Evolutionary conservation across 37 sponge, comb jelly and placozoan genomes (phyloP).

Genomic region (Eunapius fragilis): DNA sequence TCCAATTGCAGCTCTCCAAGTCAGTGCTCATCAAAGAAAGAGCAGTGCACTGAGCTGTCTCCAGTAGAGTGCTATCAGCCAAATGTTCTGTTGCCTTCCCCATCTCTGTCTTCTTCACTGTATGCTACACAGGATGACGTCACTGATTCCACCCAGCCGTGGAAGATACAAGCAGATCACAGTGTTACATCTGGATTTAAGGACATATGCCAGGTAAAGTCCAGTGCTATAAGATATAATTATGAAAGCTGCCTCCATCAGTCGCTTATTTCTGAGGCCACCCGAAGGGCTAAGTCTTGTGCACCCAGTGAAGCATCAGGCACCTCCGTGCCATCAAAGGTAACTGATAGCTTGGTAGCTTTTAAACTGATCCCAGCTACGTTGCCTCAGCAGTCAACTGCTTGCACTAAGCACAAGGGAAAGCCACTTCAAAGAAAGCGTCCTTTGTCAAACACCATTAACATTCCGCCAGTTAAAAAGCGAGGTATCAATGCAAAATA

Average conservation of each 20-base stretch:
- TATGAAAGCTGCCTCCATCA: background rate
- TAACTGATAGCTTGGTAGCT: background rate
- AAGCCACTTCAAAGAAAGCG: background rate
- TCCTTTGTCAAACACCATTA: background rate
- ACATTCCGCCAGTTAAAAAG: background rate
- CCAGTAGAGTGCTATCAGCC: background rate
- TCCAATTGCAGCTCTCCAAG: background rate
- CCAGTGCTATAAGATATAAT: no score
- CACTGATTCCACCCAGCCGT: background rate
- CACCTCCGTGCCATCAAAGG: background rate
- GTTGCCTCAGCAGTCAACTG: background rate
- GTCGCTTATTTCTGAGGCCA: background rate
- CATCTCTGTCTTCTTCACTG: background rate
- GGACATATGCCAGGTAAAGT: conserved; percentile 16
- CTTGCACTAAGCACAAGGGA: background rate
- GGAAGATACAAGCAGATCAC: conserved; percentile 20
- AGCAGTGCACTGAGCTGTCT: background rate
- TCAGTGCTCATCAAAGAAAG: background rate
- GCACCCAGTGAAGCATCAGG: background rate
- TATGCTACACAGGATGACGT: background rate
- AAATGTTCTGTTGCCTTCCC: background rate
- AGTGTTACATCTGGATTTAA: conserved; percentile 20
- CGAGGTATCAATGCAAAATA: background rate
- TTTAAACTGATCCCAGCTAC: background rate
- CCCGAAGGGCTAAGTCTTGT: background rate